phyloP scores from a whole-genome alignment of 2,797 vertebrate species.

The Sternotherus odoratus region DNA sequence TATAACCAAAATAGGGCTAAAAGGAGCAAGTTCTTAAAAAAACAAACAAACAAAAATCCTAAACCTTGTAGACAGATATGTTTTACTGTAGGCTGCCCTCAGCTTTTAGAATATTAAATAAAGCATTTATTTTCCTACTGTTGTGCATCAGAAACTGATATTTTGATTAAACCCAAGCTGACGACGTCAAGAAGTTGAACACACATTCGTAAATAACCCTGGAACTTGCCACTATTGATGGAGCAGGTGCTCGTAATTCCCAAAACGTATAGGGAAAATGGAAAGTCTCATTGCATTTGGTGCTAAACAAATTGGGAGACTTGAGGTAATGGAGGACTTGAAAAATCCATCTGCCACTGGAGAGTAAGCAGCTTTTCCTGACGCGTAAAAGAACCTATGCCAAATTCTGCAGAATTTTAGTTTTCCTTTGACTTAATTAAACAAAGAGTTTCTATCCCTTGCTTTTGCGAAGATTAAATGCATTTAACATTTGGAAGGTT shows the following conservation, averaged over 20 bases:
- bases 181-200: not conserved
- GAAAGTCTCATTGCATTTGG: not conserved
- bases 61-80: not conserved
- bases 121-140: not conserved
- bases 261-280: not conserved
- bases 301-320: not conserved
- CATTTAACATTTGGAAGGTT: not conserved
- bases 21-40: not conserved
- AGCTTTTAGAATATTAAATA: not conserved
- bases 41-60: not conserved
- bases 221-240: not conserved
- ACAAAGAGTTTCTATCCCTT: not conserved
- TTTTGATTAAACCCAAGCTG: not conserved
- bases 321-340: not conserved
- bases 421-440: not conserved
- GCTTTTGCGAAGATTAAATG: not conserved
- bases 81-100: not conserved
- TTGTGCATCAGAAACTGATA: not conserved
- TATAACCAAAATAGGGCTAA: not conserved
- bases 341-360: not conserved
- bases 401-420: not conserved
- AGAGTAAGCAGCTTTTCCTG: not conserved
- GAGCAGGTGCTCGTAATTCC: not conserved
- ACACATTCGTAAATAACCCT: not conserved
- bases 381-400: not conserved